Conservation (phyloP, 2,888 invertebrate species). For the Scaptomyza reducta region DNA sequence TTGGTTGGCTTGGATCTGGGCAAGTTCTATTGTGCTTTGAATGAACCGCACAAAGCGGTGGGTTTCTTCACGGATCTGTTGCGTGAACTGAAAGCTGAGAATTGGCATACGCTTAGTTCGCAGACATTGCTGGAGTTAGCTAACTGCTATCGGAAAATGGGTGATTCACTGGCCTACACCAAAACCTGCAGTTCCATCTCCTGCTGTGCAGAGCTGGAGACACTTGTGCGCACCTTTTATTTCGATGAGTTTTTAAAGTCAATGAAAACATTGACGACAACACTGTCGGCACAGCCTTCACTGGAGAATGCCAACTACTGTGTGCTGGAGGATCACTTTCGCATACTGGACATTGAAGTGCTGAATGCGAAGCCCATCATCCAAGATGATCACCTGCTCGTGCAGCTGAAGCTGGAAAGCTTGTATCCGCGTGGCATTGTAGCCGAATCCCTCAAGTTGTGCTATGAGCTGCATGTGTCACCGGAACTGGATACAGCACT, state of each 20-base stretch:
- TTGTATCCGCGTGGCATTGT: constrained; percentile 88
- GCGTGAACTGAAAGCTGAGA: constrained; percentile 93
- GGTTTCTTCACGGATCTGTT: constrained; percentile 94
- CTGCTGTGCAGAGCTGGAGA: constrained; percentile 90
- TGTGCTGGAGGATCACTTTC: constrained; percentile 85
- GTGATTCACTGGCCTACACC: constrained; percentile 89
- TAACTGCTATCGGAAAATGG: constrained; percentile 92
- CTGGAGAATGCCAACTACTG: constrained; percentile 82
- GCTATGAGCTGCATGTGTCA: constrained; percentile 86
- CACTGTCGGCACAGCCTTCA: constrained; percentile 78
- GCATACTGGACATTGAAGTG: constrained; percentile 81
- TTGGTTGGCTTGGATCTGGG: constrained; percentile 95
- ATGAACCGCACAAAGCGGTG: constrained; percentile 94
- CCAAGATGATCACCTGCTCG: constrained; percentile 86
- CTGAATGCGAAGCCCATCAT: constrained; percentile 81
- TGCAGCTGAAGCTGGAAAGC: constrained; percentile 86
- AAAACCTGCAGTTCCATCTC: constrained; percentile 92
- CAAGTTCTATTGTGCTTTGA: constrained; percentile 93
- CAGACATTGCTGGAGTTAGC: constrained; percentile 93
- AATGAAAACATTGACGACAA: constrained; percentile 84
- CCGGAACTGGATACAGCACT: constrained; percentile 50
- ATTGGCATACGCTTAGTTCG: constrained; percentile 93
- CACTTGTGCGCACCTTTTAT: constrained; percentile 90
- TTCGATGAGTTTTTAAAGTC: constrained; percentile 93
- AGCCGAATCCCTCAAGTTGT: constrained; percentile 87